phyloP scores from a whole-genome alignment of 2,113 vertebrate species.

The Sporophila hypoxantha region DNA sequence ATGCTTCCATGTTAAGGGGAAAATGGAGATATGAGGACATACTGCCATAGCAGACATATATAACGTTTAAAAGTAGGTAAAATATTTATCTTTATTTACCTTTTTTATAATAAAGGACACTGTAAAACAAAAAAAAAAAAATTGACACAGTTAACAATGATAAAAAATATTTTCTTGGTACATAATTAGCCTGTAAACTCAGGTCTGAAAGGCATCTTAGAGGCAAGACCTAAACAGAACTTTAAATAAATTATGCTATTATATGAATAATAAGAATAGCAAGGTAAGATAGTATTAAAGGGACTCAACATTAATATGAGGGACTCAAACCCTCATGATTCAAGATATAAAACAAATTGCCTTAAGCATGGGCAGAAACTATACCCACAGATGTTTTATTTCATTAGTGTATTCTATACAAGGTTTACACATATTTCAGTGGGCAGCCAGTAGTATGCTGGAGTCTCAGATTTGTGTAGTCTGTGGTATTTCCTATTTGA shows the following conservation, averaged over 20 bases:
- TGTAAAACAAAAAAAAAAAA: not conserved
- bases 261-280: not conserved
- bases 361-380: not conserved
- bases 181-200: not conserved
- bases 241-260: not conserved
- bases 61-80: not conserved
- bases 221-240: not conserved
- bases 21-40: not conserved
- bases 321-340: not conserved
- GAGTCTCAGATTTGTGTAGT: not conserved
- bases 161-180: not conserved
- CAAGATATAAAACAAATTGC: not conserved
- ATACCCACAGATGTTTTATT: not conserved
- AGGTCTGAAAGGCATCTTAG: not conserved
- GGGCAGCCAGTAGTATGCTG: not conserved
- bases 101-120: not conserved
- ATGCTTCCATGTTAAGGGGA: not conserved
- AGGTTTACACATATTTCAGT: not conserved
- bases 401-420: not conserved
- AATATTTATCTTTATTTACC: not conserved
- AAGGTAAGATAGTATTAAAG: not conserved
- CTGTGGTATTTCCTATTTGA: slow-evolving; percentile 4
- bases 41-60: not conserved
- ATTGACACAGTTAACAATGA: not conserved
- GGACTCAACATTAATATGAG: not conserved